Evolutionary conservation across 2,888 invertebrate genomes (phyloP).

Genomic region (Tuta absoluta): DNA sequence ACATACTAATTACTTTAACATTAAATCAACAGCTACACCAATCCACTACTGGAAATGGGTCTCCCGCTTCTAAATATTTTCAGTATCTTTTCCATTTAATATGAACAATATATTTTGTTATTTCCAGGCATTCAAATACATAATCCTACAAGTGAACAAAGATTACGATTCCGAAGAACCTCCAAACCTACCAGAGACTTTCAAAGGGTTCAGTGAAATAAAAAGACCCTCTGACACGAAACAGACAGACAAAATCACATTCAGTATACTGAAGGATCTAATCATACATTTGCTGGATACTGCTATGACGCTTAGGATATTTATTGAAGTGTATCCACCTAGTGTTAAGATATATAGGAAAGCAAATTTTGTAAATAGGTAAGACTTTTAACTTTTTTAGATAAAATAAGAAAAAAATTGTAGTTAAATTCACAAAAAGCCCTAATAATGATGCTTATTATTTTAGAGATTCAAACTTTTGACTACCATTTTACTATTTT

Average conservation of each 20-base stretch:
- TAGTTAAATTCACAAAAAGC: no score
- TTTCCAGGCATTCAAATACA: slow-evolving; percentile 73
- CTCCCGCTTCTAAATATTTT: no score
- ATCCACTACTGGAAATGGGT: no score
- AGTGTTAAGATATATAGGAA: slow-evolving; percentile 77
- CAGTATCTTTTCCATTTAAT: no score
- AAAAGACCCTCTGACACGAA: slow-evolving; percentile 54
- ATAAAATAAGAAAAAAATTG: no score
- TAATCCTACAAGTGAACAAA: slow-evolving; percentile 77
- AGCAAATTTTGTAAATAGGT: slow-evolving; percentile 82
- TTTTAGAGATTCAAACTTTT: no score
- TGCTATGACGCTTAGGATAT: slow-evolving; percentile 84
- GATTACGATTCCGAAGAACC: slow-evolving; percentile 68
- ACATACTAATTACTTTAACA: no score
- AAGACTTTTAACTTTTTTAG: slow-evolving; percentile 33
- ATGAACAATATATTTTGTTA: not conserved
- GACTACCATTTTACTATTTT: no score
- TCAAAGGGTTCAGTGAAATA: slow-evolving; percentile 72
- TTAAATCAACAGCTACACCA: no score
- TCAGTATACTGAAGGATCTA: slow-evolving; percentile 82
- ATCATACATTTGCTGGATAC: slow-evolving; percentile 86
- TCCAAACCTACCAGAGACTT: slow-evolving; percentile 72
- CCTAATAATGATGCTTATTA: no score
- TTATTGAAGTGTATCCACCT: slow-evolving; percentile 85
- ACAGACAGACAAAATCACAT: slow-evolving; percentile 60